These are phyloP conservation scores for Engraulis encrasicolus DNA, from an alignment of 2,113 vertebrate genomes.

Conservation along the genomic window DNA sequence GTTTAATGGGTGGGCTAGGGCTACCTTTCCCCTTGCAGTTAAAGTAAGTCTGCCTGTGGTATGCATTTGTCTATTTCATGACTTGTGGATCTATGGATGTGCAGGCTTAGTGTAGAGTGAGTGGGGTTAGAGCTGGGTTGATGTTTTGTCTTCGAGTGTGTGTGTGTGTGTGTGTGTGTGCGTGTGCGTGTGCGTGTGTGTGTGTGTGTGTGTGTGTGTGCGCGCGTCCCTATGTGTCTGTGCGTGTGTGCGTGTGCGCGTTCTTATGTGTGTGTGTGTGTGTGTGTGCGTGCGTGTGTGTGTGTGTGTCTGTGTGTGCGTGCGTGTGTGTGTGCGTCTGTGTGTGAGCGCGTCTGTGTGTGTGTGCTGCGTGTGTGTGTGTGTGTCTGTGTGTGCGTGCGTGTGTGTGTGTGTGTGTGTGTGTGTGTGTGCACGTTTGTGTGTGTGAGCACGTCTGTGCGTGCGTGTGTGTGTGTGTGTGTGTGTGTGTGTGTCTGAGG, in stretches of 20 bases:
- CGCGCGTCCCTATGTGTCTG: too few species aligned
- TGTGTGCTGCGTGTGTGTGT: too few species aligned
- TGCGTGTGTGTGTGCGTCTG: too few species aligned
- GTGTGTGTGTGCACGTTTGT: constrained; percentile 30
- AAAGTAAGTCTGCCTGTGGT: neutral
- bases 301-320: too few species aligned
- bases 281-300: too few species aligned
- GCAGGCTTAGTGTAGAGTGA: too few species aligned
- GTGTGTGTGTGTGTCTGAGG: constrained; percentile 47
- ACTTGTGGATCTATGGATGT: neutral
- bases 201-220: neutral
- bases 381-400: constrained; percentile 38
- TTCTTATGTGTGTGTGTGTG: too few species aligned
- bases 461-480: constrained; percentile 1
- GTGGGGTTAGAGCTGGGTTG: neutral
- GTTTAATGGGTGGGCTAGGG: neutral
- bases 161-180: neutral
- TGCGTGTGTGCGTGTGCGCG: too few species aligned
- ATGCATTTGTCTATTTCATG: neutral
- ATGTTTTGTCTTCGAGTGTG: too few species aligned
- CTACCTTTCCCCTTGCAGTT: neutral
- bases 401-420: constrained; percentile 1
- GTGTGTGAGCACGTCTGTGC: neutral
- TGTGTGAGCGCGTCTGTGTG: too few species aligned
- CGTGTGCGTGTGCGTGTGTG: neutral